phyloP scores from a whole-genome alignment of 2,113 vertebrate species.

The Indri indri region DNA sequence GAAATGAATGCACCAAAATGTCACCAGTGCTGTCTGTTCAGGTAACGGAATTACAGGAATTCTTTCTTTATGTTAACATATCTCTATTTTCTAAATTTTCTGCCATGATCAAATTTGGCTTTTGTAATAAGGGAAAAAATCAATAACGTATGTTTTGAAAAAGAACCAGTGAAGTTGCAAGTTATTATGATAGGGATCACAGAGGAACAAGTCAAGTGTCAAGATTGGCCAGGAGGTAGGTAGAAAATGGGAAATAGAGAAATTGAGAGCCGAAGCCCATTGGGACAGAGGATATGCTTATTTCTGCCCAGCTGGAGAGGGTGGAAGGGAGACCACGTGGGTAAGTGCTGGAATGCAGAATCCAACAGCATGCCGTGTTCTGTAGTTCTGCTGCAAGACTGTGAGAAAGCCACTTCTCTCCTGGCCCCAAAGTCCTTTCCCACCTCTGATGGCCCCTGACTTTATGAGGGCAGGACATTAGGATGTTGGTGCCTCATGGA shows the following conservation, averaged over 20 bases:
- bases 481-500: neutral
- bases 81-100: conserved; percentile 35
- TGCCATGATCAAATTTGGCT: conserved; percentile 4
- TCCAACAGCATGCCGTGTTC: neutral
- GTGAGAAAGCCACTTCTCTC: neutral
- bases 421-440: neutral
- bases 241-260: neutral
- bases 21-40: neutral
- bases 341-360: neutral
- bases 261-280: neutral
- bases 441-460: neutral
- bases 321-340: neutral
- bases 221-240: neutral
- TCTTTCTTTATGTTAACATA: neutral
- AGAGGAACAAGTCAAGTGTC: neutral
- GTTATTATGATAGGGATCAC: neutral
- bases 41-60: neutral
- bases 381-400: neutral
- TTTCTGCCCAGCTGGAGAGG: neutral
- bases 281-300: neutral
- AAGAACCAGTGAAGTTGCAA: neutral
- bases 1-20: neutral
- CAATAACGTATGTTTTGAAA: neutral
- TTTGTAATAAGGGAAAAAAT: conserved; percentile 9
- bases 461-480: neutral